Evolutionary conservation across 2,888 invertebrate genomes (phyloP).

Genomic region (Rosalia funebris): DNA sequence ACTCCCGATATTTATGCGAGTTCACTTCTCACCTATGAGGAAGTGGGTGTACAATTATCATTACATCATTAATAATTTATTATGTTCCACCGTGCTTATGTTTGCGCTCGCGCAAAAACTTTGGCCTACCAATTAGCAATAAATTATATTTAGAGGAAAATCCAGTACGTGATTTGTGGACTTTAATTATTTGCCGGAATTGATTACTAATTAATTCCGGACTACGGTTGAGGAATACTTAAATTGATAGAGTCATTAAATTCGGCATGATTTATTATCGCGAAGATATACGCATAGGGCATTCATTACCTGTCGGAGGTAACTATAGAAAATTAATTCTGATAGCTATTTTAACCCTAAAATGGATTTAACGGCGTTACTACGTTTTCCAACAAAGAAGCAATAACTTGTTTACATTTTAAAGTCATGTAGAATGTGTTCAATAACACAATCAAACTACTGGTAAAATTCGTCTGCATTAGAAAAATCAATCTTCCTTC

Average conservation of each 20-base stretch:
- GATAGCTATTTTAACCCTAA: too few relatives aligned
- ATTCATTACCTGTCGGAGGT: too few relatives aligned
- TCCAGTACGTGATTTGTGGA: constrained; percentile 20
- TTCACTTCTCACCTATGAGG: constrained; percentile 44
- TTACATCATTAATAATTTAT: constrained; percentile 21
- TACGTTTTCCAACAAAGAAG: too few relatives aligned
- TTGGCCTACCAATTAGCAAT: constrained; percentile 21
- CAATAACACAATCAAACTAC: too few relatives aligned
- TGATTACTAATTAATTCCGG: constrained; percentile 9
- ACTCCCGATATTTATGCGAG: constrained; percentile 49
- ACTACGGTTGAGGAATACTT: background rate
- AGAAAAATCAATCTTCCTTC: too few relatives aligned
- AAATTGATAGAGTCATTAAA: constrained; percentile 10
- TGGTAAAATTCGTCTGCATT: too few relatives aligned
- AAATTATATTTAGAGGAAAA: constrained; percentile 21
- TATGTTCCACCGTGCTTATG: constrained; percentile 5
- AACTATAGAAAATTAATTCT: too few relatives aligned
- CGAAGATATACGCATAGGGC: too few relatives aligned
- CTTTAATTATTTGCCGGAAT: constrained; percentile 16
- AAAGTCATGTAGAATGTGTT: too few relatives aligned
- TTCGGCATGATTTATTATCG: constrained; percentile 4
- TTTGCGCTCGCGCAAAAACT: constrained; percentile 14
- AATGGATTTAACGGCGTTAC: too few relatives aligned
- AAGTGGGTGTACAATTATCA: constrained; percentile 45
- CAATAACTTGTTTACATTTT: too few relatives aligned